phyloP scores from a whole-genome alignment of 2,888 invertebrate genomes.

The Sepioteuthis lessoniana region DNA sequence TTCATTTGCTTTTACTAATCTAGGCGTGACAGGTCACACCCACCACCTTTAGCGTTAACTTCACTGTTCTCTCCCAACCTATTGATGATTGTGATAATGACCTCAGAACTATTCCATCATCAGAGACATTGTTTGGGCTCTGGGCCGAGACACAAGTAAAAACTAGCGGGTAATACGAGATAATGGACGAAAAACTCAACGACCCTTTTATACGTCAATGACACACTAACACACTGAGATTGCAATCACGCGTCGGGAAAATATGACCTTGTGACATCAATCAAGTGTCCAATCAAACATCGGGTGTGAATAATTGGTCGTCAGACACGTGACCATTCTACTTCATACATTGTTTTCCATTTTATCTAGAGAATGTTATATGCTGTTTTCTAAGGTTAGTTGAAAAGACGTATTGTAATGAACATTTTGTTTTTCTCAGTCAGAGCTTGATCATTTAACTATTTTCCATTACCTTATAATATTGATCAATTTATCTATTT shows the following conservation, averaged over 20 bases:
- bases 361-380: no score
- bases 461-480: no score
- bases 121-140: not conserved
- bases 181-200: not conserved
- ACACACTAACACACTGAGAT: not conserved
- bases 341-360: no score
- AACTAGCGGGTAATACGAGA: not conserved
- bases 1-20: not conserved
- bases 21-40: not conserved
- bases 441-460: no score
- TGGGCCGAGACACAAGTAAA: not conserved
- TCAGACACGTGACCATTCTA: not conserved
- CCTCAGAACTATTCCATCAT: not conserved
- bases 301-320: not conserved
- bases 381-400: not conserved
- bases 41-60: not conserved
- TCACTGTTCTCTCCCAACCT: not conserved
- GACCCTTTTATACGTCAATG: constrained; percentile 14
- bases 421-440: no score
- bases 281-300: not conserved
- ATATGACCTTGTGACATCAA: not conserved
- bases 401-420: not conserved
- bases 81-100: not conserved
- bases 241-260: constrained; percentile 18
- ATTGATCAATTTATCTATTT: no score